These are phyloP conservation scores for Nicator chloris DNA, from an alignment of 2,113 vertebrate species.

Conservation along the genomic window DNA sequence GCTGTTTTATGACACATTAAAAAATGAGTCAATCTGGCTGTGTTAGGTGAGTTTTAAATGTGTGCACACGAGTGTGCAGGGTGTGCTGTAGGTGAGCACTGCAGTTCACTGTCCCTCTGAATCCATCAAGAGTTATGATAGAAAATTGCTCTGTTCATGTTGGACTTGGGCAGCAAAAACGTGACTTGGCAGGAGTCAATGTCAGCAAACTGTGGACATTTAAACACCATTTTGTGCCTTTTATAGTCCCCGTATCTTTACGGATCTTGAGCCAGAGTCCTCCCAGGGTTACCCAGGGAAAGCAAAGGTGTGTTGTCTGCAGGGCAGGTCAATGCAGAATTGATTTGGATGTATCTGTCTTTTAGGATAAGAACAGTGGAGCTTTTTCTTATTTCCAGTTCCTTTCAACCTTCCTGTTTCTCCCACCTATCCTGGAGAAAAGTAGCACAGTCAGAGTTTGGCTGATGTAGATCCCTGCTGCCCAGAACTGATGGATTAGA, in stretches of 20 bases:
- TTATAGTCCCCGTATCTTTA: neutral
- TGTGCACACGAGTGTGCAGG: neutral
- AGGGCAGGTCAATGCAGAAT: neutral
- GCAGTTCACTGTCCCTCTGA: neutral
- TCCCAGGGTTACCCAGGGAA: neutral
- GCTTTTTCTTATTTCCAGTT: neutral
- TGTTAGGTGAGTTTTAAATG: neutral
- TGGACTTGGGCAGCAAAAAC: neutral
- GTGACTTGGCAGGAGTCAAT: neutral
- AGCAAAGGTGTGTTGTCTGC: neutral
- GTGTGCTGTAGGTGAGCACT: neutral
- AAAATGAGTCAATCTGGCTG: neutral
- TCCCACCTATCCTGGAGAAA: neutral
- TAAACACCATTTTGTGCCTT: neutral
- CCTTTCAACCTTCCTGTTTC: neutral
- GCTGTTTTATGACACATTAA: neutral
- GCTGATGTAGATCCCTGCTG: neutral
- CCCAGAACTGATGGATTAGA: neutral
- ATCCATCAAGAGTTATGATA: neutral
- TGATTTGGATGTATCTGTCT: neutral
- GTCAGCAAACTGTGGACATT: neutral
- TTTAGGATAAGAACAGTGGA: neutral
- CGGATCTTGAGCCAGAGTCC: neutral
- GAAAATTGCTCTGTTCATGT: accelerated
- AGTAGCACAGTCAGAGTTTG: neutral